Conservation (phyloP, 2,888 invertebrate genomes). For the Xestia xanthographa region DNA sequence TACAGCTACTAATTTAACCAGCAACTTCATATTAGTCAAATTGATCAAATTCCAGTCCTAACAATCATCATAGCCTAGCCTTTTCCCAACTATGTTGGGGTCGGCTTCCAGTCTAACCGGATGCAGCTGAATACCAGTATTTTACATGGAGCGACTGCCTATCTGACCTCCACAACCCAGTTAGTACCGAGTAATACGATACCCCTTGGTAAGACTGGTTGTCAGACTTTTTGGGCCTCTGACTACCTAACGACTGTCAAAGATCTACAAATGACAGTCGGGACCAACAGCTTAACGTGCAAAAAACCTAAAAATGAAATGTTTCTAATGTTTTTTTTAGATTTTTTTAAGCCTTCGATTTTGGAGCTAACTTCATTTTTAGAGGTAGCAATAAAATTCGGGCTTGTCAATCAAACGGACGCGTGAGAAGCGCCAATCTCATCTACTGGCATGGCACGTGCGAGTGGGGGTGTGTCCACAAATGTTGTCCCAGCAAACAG, state of each 20-base stretch:
- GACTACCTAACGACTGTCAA: too few relatives aligned
- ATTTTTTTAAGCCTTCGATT: neutral
- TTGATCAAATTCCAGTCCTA: neutral
- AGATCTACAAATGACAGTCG: too few relatives aligned
- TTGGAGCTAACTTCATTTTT: slow-evolving; percentile 18
- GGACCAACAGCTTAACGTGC: too few relatives aligned
- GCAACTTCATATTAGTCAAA: neutral
- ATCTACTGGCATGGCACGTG: slow-evolving; percentile 13
- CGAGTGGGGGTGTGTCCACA: slow-evolving; percentile 19
- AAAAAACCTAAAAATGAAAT: neutral
- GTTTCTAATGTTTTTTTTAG: neutral
- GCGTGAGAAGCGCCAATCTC: slow-evolving; percentile 27
- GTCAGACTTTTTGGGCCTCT: too few relatives aligned
- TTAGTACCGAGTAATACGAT: too few relatives aligned
- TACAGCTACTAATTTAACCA: neutral
- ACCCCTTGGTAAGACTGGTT: too few relatives aligned
- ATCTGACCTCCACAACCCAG: too few relatives aligned
- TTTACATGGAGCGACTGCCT: too few relatives aligned
- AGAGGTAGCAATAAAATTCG: slow-evolving; percentile 15
- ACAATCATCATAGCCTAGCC: too few relatives aligned
- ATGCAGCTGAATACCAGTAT: too few relatives aligned
- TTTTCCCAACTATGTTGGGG: too few relatives aligned
- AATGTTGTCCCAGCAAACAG: slow-evolving; percentile 42
- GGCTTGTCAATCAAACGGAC: slow-evolving; percentile 30
- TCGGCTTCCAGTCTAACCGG: too few relatives aligned